These are phyloP conservation scores for Ips typographus DNA, from an alignment of 1,140 invertebrate species.

Conservation along the genomic window DNA sequence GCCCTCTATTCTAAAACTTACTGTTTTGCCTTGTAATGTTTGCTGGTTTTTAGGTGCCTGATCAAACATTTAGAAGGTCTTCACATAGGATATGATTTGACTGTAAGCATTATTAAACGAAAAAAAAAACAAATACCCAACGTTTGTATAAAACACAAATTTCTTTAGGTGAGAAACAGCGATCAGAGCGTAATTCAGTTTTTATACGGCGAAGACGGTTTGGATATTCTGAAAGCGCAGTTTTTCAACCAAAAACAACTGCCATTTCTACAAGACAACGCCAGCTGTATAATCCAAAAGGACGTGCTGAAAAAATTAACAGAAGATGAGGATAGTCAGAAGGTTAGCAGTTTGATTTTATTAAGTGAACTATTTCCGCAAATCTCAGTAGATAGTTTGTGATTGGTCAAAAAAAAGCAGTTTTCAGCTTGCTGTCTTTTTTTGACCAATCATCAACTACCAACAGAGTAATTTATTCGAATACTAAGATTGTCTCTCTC, in stretches of 20 bases:
- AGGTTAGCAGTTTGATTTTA: slow-evolving; percentile 32
- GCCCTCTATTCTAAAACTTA: too few species aligned
- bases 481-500: too few species aligned
- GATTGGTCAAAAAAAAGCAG: neutral
- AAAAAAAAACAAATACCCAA: neutral
- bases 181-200: slow-evolving; percentile 95
- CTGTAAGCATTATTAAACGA: slow-evolving; percentile 60
- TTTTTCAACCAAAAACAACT: slow-evolving; percentile 82
- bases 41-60: slow-evolving; percentile 63
- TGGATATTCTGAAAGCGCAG: slow-evolving; percentile 86
- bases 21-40: neutral
- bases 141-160: neutral
- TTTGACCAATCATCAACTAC: too few species aligned
- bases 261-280: slow-evolving; percentile 80
- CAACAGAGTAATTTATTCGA: too few species aligned
- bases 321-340: slow-evolving; percentile 52
- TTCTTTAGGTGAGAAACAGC: slow-evolving; percentile 67
- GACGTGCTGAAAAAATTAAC: slow-evolving; percentile 61
- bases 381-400: neutral
- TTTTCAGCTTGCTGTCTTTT: too few species aligned
- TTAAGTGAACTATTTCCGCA: neutral
- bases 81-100: slow-evolving; percentile 86
- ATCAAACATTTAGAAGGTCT: slow-evolving; percentile 98
- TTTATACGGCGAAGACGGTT: slow-evolving; percentile 96
- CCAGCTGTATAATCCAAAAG: slow-evolving; percentile 63